Conservation (phyloP, 2,113 vertebrate species). For the Plectropomus leopardus region DNA sequence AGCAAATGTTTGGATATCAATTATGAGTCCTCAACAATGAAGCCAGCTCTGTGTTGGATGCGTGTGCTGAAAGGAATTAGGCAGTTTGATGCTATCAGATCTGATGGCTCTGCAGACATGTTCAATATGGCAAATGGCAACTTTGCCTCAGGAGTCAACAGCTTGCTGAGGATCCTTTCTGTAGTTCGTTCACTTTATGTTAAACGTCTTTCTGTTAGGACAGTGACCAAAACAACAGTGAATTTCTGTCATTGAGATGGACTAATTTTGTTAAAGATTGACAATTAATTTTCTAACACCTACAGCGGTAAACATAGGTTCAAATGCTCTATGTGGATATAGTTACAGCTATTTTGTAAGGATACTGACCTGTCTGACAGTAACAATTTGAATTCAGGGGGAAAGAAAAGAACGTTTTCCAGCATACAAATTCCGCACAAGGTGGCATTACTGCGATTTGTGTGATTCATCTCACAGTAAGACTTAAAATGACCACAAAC, state of each 20-base stretch:
- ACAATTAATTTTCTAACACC: neutral
- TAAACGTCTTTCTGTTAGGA: neutral
- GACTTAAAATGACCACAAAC: no score
- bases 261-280: neutral
- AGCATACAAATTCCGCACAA: no score
- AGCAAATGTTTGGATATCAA: constrained; percentile 43
- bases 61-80: constrained; percentile 37
- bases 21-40: constrained; percentile 12
- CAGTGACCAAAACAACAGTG: neutral
- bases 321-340: neutral
- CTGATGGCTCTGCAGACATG: constrained; percentile 24
- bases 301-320: neutral
- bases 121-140: constrained; percentile 27
- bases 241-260: neutral
- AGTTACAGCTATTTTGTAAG: neutral
- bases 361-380: neutral
- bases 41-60: constrained; percentile 51
- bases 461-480: no score
- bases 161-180: neutral
- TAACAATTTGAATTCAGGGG: neutral
- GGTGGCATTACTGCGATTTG: no score
- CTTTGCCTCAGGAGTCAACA: neutral
- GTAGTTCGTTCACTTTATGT: neutral
- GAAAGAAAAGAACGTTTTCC: neutral
- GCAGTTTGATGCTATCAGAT: constrained; percentile 28